Conservation (phyloP, 2,113 vertebrate species). For the Sorex fumeus region DNA sequence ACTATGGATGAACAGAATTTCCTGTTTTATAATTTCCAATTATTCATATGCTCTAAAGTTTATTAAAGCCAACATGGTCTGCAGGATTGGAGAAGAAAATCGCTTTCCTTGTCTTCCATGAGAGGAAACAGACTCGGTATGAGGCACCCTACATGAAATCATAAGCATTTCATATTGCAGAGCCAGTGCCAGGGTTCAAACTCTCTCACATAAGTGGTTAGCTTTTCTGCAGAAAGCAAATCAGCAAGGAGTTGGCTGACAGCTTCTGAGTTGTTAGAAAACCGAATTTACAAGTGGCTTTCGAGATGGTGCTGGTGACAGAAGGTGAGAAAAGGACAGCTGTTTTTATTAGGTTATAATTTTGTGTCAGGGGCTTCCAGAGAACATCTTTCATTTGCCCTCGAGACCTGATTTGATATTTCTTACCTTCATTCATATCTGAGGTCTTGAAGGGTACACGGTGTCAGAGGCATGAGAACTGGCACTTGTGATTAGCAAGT, state of each 20-base stretch:
- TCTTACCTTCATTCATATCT: neutral
- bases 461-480: neutral
- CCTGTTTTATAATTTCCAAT: slow-evolving; percentile 34
- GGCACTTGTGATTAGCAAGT: slow-evolving; percentile 54
- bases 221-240: slow-evolving; percentile 48
- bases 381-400: slow-evolving; percentile 61
- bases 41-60: slow-evolving; percentile 23
- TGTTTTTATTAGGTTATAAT: slow-evolving; percentile 63
- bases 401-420: neutral
- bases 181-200: slow-evolving; percentile 51
- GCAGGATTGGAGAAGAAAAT: neutral
- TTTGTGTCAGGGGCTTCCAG: neutral
- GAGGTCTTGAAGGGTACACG: neutral
- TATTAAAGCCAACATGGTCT: neutral
- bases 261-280: slow-evolving; percentile 57
- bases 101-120: neutral
- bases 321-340: slow-evolving; percentile 54
- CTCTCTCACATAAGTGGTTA: neutral
- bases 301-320: slow-evolving; percentile 22
- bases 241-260: slow-evolving; percentile 35
- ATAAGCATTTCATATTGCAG: slow-evolving; percentile 13
- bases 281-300: neutral
- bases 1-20: too few relatives aligned
- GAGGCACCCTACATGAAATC: slow-evolving; percentile 11
- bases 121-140: neutral